Evolutionary conservation across 2,797 vertebrate genomes (phyloP), one percentile per base, ranked within the genome.

Genomic region (Enteromius fasciolatus): DNA sequence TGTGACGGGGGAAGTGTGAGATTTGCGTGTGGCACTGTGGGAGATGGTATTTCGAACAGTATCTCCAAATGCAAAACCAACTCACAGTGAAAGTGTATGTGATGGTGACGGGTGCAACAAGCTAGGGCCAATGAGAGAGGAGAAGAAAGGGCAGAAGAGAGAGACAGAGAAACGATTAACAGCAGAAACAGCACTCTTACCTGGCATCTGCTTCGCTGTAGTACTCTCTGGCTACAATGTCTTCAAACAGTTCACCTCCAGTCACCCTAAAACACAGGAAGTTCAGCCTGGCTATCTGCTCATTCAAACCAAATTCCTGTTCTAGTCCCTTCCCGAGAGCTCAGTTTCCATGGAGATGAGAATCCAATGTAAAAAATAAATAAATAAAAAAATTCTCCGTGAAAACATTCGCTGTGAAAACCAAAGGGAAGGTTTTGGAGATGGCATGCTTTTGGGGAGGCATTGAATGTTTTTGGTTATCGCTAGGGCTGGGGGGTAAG

Each of bases 201-300:
- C 98, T 99, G 95, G 98, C 98, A 69, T 99, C 98, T 28, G 98
- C 98, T 93, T 99, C 98, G 82, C 98, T 99, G 89, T 99, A 99
- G 90, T 99, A 99, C 88, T 99, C 98, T 93, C 98, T 96, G 85
- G 98, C 98, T 89, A 99, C 98, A 86, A 99, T 99, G 92, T 99
- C 98, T 91, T 99, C 98, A 92, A 99, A 99, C 82, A 99, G 91
- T 91, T 99, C 98, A 82, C 98, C 98, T 89, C 98, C 98, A 57
- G 98, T 99, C 87, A 98, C 98, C 95, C 98, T 99, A 76, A 73
- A 86, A 83, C 79, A 82, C 46, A 82, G 70, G 15, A 31, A 75
- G 70, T 75, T 82, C 46, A 82, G n/a, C 25, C 57, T 28, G 44
- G 46, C 28, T 36, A 67, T 68, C 69, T 25, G 25, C 76, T 68